phyloP scores from a whole-genome alignment of 1,140 invertebrate genomes.

The Hyles vespertilio region DNA sequence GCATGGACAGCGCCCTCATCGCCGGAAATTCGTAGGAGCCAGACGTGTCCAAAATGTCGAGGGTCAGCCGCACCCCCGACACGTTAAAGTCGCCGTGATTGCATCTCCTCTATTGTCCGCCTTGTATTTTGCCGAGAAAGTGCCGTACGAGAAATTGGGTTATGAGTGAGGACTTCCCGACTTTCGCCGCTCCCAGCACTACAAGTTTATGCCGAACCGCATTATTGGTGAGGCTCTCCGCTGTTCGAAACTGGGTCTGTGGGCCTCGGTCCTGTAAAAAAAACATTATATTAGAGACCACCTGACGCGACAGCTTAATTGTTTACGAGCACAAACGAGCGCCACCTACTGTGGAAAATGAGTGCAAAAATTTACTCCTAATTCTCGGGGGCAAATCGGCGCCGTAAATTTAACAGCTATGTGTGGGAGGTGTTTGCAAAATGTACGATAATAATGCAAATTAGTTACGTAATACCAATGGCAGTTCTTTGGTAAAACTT shows the following conservation, averaged over 20 bases:
- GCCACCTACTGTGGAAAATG: constrained; percentile 1
- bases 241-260: constrained; percentile 69
- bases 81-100: constrained; percentile 93
- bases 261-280: constrained; percentile 64
- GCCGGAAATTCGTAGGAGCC: constrained; percentile 89
- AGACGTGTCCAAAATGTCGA: constrained; percentile 94
- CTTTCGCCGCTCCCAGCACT: constrained; percentile 92
- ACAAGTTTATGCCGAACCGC: constrained; percentile 88
- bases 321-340: background rate
- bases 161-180: constrained; percentile 95
- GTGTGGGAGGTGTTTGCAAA: constrained; percentile 25
- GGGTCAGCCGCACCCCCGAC: constrained; percentile 83
- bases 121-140: constrained; percentile 92
- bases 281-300: constrained; percentile 12
- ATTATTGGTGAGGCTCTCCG: constrained; percentile 64
- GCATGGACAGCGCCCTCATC: constrained; percentile 94
- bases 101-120: constrained; percentile 93
- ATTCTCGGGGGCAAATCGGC: constrained; percentile 11
- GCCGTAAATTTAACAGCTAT: constrained; percentile 16
- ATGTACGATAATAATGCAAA: constrained; percentile 36
- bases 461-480: constrained; percentile 14
- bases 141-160: constrained; percentile 92
- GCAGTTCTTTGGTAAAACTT: constrained; percentile 17
- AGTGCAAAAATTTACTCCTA: constrained; percentile 15
- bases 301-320: background rate